Base-by-base conservation (phyloP, 2,113 vertebrate species). In the Myiozetetes cayanensis region DNA sequence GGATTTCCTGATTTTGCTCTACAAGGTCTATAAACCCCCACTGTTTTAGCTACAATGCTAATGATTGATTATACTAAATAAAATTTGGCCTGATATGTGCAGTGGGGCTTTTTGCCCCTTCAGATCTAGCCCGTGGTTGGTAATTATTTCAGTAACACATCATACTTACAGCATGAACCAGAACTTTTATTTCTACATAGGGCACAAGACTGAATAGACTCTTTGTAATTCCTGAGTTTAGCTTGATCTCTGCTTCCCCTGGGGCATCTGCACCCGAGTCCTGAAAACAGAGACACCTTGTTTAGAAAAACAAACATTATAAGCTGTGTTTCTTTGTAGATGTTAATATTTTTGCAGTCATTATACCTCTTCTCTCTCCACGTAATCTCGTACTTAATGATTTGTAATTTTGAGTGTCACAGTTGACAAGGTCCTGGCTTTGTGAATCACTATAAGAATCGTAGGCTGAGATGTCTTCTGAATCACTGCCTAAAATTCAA, bases 401-500 rank as follows among this genome's bases (percentile, higher is more conserved):
- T 59, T 31, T 59, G 47, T 14, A 70, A 50, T 11, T 62, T 52
- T 84, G 46, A 35, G 35, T 61, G 27, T 63, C 28, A 1, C 28
- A 58, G 25, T 12, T 77, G 33, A n/a, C 14, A n/a, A 68, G 39
- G 75, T 62, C 25, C 8, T 73, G 39, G 4, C 46, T 89, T 79
- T 67, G 80, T 61, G 76, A 73, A n/a, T 72, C 50, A 8, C 15
- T 14, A 1, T 9, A 49, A 33, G 90, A 85, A 46, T 80, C 49
- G 19, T 31, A 93, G 66, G 20, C 77, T 83, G 91, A 94, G 66
- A 81, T 52, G 30, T 83, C 75, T 87, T 96, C 97, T 74, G 67
- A 89, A n/a, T 94, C 5, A 0, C 91, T 96, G 83, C 94, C 98
- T 97, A 78, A 93, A 97, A 94, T 87, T 9, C 5, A 50, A 39